Evolutionary conservation across 2,113 vertebrate genomes (phyloP).

Genomic region (Felis catus): F.catus_Fca126_mat1.0 CM031417.1:141465001-141465500

Average conservation of each 20-base stretch:
- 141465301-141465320: neutral
- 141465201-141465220: neutral
- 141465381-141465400: conserved; percentile 69
- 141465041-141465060: neutral
- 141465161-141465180: neutral
- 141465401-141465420: conserved; percentile 73
- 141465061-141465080: neutral
- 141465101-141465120: neutral
- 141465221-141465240: rapidly evolving
- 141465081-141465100: neutral
- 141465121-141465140: neutral
- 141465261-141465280: rapidly evolving
- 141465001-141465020: neutral
- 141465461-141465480: conserved; percentile 82
- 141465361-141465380: conserved; percentile 68
- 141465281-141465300: neutral
- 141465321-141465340: neutral
- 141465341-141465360: conserved; percentile 49
- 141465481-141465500: conserved; percentile 74
- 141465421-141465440: conserved; percentile 77
- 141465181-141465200: neutral
- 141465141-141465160: neutral
- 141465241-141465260: too few relatives aligned
- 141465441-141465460: conserved; percentile 79
- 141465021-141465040: rapidly evolving